phyloP scores from a whole-genome alignment of 2,797 vertebrate genomes.

The Holocentrus rufus region DNA sequence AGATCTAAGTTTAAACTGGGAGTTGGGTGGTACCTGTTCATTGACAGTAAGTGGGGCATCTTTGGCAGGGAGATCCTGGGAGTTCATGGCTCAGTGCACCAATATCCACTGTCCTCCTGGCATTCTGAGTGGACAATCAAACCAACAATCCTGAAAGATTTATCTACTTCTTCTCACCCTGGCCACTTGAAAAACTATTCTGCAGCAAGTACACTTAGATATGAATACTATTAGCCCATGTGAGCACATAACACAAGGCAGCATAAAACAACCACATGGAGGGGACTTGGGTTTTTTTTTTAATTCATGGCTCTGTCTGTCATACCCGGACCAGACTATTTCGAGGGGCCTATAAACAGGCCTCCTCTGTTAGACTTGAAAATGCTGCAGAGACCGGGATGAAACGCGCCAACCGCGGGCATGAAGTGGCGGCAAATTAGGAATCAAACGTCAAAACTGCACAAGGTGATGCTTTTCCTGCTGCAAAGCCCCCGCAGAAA shows the following conservation, averaged over 20 bases:
- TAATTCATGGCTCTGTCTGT: constrained; percentile 62
- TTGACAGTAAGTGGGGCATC: constrained; percentile 91
- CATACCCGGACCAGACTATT: constrained; percentile 65
- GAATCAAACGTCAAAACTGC: constrained; percentile 11
- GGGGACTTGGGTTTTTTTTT: neutral
- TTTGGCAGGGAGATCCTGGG: constrained; percentile 84
- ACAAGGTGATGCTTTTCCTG: constrained; percentile 36
- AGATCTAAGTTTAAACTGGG: neutral
- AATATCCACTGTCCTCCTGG: constrained; percentile 73
- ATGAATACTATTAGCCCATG: neutral
- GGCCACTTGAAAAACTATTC: neutral
- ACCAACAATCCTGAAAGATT: constrained; percentile 6
- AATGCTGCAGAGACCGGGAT: constrained; percentile 41
- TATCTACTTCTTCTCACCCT: neutral
- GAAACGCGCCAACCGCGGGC: constrained; percentile 9
- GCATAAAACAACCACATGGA: constrained; percentile 24
- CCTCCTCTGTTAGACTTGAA: constrained; percentile 57
- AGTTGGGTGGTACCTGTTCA: constrained; percentile 87
- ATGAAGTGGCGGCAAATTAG: constrained; percentile 31
- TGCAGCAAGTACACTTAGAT: neutral
- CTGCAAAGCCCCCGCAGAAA: constrained; percentile 62
- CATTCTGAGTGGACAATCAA: constrained; percentile 80
- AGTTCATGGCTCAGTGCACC: constrained; percentile 85
- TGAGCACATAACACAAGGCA: neutral
- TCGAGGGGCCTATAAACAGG: constrained; percentile 71